Percentiles rank a stretch among this genome's conserved stretches.
Evolutionary conservation across 2,888 invertebrate genomes (phyloP).

Genomic region (Rhopalosiphum nymphaeae): DNA sequence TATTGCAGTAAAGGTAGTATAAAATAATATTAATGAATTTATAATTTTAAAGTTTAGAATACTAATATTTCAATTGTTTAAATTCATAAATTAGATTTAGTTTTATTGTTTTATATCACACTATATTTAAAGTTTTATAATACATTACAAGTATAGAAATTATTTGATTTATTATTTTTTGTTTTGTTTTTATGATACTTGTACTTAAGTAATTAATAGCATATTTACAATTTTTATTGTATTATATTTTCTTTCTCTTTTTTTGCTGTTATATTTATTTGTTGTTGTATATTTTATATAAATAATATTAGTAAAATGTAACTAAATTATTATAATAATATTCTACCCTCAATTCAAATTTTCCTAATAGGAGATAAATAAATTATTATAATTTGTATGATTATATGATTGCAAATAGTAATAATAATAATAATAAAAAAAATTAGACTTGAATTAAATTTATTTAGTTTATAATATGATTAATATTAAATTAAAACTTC

Average conservation of each 20-base stretch:
- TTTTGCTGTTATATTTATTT: too few relatives aligned
- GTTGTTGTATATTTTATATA: too few relatives aligned
- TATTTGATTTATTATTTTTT: not conserved
- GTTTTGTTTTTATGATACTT: not conserved
- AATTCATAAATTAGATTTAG: not conserved
- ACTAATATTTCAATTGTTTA: too few relatives aligned
- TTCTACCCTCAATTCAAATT: too few relatives aligned
- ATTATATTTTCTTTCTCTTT: too few relatives aligned
- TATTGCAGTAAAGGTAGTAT: not conserved
- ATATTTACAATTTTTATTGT: not conserved
- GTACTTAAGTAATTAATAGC: not conserved
- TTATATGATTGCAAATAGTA: too few relatives aligned
- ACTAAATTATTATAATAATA: too few relatives aligned
- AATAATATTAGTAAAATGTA: too few relatives aligned
- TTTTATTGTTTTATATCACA: not conserved
- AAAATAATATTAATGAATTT: not conserved
- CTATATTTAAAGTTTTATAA: not conserved
- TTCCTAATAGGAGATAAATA: too few relatives aligned
- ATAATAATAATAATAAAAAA: too few relatives aligned
- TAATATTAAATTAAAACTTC: not conserved
- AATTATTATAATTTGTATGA: too few relatives aligned
- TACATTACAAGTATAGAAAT: not conserved
- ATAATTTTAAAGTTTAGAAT: not conserved
- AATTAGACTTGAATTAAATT: not conserved
- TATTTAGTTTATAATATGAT: not conserved